phyloP scores from a whole-genome alignment of 2,797 vertebrate genomes.

The Gila robusta region DNA sequence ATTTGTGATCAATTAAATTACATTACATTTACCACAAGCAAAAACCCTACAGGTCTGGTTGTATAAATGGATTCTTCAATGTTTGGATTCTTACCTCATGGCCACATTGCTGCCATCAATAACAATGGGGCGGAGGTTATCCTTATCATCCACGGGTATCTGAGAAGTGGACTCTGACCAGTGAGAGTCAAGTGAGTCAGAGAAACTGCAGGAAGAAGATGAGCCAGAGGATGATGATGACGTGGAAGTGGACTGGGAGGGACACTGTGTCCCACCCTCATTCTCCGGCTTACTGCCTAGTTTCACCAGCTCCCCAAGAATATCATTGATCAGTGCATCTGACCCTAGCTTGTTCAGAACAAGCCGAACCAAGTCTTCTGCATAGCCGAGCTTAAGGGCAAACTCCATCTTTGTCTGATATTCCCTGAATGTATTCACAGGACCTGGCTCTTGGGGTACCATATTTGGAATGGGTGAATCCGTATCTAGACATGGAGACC shows the following conservation, averaged over 20 bases:
- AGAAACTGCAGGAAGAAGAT: conserved; percentile 79
- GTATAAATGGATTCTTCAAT: neutral
- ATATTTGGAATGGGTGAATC: conserved; percentile 73
- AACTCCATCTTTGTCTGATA: conserved; percentile 96
- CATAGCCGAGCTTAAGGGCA: conserved; percentile 95
- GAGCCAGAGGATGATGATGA: conserved; percentile 70
- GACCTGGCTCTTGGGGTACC: conserved; percentile 75
- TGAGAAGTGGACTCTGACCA: conserved; percentile 83
- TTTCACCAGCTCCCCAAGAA: conserved; percentile 96
- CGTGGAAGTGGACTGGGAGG: conserved; percentile 52
- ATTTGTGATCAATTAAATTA: neutral
- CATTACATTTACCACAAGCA: neutral
- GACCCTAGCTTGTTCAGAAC: conserved; percentile 94
- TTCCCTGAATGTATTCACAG: conserved; percentile 80
- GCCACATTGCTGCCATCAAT: conserved; percentile 98
- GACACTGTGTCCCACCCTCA: conserved; percentile 71
- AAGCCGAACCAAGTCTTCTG: conserved; percentile 92
- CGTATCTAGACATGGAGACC: conserved; percentile 81
- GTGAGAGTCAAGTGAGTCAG: conserved; percentile 82
- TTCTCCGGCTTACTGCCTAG: conserved; percentile 91
- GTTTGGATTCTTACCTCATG: conserved; percentile 87
- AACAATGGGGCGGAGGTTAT: conserved; percentile 92
- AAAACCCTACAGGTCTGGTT: neutral
- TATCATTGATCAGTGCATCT: conserved; percentile 94
- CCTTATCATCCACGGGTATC: conserved; percentile 85